Evolutionary conservation across 1,140 invertebrate genomes (phyloP), one percentile per base, ranked within the genome.

Genomic region (Melitaea cinxia): DNA sequence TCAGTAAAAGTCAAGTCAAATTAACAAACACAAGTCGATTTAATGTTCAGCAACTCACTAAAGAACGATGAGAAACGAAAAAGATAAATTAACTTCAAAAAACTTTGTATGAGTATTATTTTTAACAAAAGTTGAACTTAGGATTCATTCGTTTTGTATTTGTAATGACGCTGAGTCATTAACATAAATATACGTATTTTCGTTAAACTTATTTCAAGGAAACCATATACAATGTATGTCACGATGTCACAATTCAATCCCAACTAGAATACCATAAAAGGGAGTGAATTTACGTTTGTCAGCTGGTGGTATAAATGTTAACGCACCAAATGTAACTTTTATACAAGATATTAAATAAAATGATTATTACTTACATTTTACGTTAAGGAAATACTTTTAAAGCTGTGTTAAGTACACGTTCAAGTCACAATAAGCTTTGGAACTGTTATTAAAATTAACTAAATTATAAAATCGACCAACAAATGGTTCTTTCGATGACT

Each of bases 211-310:
- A n/a, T n/a, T 19, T n/a, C 12, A 59, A 49, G 42, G 42, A 59
- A 59, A 59, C 30, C 24, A 30, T 28, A 24, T 57, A 24, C 12
- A 33, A 19, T 17, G 24, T 33, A 59, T 28, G 47, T 65, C 61
- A 65, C 45, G 45, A 39, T 64, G 39, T 55, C 61, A 30, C 53
- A 56, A 64, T 42, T 56, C 37, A 35, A 37, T 33, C 42, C 54
- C 30, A 19, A 56, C 52, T 58, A 33, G 30, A 69, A 64, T 79
- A 67, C 81, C 79, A 62, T 80, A 75, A 66, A 83, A 62, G 81
- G 81, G 60, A 50, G 56, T 73, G 70, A 53, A 74, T 83, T 77
- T 68, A 73, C 61, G 63, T 58, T 47, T 47, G 17, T 47, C 19
- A 4, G 19, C 19, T 12, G 68, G 49, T 42, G 68, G 65, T 30